These are phyloP conservation scores for Pristionchus entomophagus DNA, from an alignment of 2,888 invertebrate species.

Conservation along the genomic window DNA sequence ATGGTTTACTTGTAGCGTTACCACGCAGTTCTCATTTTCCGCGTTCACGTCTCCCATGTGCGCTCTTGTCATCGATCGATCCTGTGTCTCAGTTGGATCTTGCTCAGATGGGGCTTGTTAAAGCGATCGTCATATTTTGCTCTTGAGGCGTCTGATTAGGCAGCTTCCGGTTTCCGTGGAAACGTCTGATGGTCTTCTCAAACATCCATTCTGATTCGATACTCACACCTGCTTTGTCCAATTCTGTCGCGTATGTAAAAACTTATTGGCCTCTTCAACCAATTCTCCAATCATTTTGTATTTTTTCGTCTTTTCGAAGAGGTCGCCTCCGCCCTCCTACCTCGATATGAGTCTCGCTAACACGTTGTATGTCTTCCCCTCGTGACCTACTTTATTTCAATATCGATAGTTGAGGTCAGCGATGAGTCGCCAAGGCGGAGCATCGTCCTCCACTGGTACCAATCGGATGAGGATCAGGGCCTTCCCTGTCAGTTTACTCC, in stretches of 20 bases:
- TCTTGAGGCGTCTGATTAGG: neutral
- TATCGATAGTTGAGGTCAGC: conserved; percentile 14
- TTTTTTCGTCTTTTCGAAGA: neutral
- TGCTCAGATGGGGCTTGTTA: neutral
- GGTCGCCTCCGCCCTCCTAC: neutral
- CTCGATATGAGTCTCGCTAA: conserved; percentile 35
- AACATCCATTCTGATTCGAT: neutral
- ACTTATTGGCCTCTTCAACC: neutral
- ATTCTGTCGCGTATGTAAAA: neutral
- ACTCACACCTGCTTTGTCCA: neutral
- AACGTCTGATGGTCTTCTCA: neutral
- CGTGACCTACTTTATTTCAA: conserved; percentile 10
- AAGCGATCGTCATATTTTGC: neutral
- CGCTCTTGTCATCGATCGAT: neutral
- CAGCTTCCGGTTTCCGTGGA: neutral
- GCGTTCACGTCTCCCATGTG: too few species aligned
- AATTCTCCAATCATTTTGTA: neutral
- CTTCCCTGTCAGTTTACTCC: conserved; percentile 88
- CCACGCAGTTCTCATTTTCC: too few species aligned
- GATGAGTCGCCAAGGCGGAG: conserved; percentile 26
- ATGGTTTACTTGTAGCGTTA: too few species aligned
- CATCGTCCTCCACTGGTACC: conserved; percentile 1
- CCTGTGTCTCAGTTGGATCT: neutral
- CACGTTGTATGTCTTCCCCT: neutral
- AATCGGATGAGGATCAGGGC: conserved; percentile 95